Evolutionary conservation across 1,140 invertebrate genomes (phyloP).

Genomic region (Drosophila kikkawai): DNA sequence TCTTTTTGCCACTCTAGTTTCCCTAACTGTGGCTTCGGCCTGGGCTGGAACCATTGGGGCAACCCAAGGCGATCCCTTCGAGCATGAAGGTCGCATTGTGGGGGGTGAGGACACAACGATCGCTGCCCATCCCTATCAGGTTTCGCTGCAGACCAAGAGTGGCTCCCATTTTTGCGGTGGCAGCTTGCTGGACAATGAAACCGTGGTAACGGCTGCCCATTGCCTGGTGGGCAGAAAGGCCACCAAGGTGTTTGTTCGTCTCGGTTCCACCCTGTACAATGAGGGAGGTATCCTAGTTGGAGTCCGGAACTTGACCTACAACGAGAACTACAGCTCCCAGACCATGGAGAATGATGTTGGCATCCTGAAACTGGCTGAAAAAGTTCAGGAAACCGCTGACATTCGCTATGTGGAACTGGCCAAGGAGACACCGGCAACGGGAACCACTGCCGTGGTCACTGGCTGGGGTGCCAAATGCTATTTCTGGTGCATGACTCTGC

Average conservation of each 20-base stretch:
- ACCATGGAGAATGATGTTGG: constrained; percentile 74
- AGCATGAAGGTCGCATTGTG: constrained; percentile 63
- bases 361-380: constrained; percentile 56
- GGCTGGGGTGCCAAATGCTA: constrained; percentile 55
- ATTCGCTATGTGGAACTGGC: constrained; percentile 51
- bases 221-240: constrained; percentile 33
- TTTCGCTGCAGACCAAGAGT: constrained; percentile 50
- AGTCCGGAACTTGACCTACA: constrained; percentile 18
- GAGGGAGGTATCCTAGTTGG: constrained; percentile 16
- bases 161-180: constrained; percentile 86
- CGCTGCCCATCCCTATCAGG: constrained; percentile 53
- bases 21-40: constrained; percentile 11
- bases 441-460: constrained; percentile 53
- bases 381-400: constrained; percentile 18
- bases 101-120: constrained; percentile 58
- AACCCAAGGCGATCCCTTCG: constrained; percentile 19
- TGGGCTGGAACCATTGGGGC: constrained; percentile 20
- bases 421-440: constrained; percentile 29
- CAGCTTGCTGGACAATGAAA: constrained; percentile 84
- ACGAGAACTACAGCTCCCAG: constrained; percentile 19
- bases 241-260: constrained; percentile 6
- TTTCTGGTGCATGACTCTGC: constrained; percentile 35
- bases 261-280: constrained; percentile 45
- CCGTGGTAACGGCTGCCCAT: constrained; percentile 68
- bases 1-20: constrained; percentile 30